phyloP scores from a whole-genome alignment of 2,797 vertebrate genomes.

The Pseudopleuronectes americanus region DNA sequence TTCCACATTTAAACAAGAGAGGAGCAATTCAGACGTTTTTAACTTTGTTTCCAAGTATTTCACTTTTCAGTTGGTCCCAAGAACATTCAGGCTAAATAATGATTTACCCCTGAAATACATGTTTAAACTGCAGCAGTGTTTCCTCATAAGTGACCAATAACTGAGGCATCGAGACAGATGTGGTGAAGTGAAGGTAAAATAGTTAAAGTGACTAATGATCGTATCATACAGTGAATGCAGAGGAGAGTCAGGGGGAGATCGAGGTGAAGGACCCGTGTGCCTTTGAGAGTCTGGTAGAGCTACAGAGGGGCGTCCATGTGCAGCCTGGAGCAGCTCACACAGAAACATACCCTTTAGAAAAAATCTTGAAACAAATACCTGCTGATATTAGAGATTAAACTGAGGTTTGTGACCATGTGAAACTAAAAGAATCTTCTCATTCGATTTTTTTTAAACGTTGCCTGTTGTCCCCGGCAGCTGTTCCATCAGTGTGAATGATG shows the following conservation, averaged over 20 bases:
- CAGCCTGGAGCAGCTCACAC: constrained; percentile 89
- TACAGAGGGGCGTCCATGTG: constrained; percentile 91
- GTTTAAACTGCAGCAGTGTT: not conserved
- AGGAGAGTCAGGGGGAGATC: constrained; percentile 90
- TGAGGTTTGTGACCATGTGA: no score
- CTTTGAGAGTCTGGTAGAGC: constrained; percentile 93
- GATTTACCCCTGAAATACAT: rapidly evolving
- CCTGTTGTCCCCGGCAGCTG: no score
- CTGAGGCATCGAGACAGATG: not conserved
- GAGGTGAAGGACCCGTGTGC: constrained; percentile 93
- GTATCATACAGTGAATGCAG: constrained; percentile 67
- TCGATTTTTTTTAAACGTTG: no score
- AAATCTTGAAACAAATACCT: no score
- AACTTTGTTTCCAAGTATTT: not conserved
- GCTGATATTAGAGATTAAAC: no score
- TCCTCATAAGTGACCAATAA: no score
- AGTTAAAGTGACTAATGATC: no score
- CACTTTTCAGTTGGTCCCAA: no score
- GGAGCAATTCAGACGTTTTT: not conserved
- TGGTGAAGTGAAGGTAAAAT: no score
- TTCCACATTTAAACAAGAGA: no score
- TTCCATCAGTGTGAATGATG: no score
- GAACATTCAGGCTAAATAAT: not conserved
- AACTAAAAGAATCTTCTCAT: no score
- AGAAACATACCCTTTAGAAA: constrained; percentile 93